Percentiles rank a stretch among this genome's conserved stretches.
phyloP scores from a whole-genome alignment of 2,888 invertebrate species.

The Phytoseiulus persimilis region DNA sequence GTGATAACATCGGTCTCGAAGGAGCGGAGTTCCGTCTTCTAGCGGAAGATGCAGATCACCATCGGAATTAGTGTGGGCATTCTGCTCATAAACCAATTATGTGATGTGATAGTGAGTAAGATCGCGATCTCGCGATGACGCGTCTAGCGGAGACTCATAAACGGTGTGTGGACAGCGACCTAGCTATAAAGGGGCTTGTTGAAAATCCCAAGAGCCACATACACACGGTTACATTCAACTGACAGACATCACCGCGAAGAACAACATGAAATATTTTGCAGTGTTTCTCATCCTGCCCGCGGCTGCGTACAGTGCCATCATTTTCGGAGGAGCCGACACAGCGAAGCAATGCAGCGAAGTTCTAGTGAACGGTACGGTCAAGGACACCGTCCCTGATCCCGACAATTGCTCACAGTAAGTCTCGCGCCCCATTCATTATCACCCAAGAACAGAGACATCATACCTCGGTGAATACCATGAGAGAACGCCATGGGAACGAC shows the following conservation, averaged over 20 bases:
- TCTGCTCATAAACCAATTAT: background rate
- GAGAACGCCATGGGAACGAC: background rate
- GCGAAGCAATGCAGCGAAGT: background rate
- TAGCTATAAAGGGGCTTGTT: background rate
- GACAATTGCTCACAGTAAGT: slow-evolving; percentile 14
- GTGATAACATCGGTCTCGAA: background rate
- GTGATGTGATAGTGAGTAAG: background rate
- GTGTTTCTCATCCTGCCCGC: background rate
- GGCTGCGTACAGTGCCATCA: background rate
- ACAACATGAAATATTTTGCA: background rate
- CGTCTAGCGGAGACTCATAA: background rate
- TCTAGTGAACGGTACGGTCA: background rate
- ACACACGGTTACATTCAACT: background rate
- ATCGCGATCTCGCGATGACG: background rate
- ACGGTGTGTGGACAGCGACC: background rate
- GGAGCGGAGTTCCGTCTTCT: background rate
- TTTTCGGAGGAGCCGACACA: slow-evolving; percentile 11
- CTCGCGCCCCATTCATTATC: background rate
- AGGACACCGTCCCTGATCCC: background rate
- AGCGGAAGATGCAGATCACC: background rate
- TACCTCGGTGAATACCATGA: background rate
- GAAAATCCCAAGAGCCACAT: background rate
- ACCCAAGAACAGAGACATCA: background rate
- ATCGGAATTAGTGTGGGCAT: background rate
- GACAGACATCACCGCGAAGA: background rate